Evolutionary conservation across 2,797 vertebrate genomes (phyloP), one percentile per base, ranked within the genome.

Genomic region (Anguilla pacifica): DNA sequence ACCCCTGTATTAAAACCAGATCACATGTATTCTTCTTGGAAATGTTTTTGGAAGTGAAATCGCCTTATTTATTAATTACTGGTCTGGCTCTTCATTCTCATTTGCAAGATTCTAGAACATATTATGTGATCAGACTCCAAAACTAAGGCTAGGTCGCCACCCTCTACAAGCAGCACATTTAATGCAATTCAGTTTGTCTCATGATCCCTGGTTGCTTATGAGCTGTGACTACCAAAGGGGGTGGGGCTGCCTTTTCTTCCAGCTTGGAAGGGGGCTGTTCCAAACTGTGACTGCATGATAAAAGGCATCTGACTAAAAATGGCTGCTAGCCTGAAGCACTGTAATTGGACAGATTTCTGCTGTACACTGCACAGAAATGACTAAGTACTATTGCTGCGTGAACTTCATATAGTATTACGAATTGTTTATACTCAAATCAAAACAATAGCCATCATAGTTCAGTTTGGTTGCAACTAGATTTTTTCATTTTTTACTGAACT

Each of bases 201-300:
- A 46, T 49, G 79, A 82, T 51, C 25, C 13, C 79, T 9, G 19
- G 46, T 82, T 82, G 79, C 10, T 49, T 82, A 25, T n/a, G 25
- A 51, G 79, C 11, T 51, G 19, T 43, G 74, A 39, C 19, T 19
- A 31, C 70, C 31, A 74, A 77, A 13, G 17, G 25, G 79, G 79
- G 46, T 10, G 43, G 9, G 43, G 46, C 46, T 82, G 46, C 22
- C 79, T 82, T 82, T 82, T 51, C 19, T 82, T 82, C 46, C 43
- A n/a, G 46, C 43, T 82, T 3, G 79, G 79, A 82, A 5, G 79
- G 39, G 43, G 79, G 79, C 13, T 51, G 46, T 49, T n/a, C 19
- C 79, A 82, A 51, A 51, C 79, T 51, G 79, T 13, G 39, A 77
- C 74, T 77, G 35, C 74, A 43, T 77, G 43, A 82, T 51, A n/a